Evolutionary conservation across 1,140 invertebrate genomes (phyloP).

Genomic region (Aphis craccivora): DNA sequence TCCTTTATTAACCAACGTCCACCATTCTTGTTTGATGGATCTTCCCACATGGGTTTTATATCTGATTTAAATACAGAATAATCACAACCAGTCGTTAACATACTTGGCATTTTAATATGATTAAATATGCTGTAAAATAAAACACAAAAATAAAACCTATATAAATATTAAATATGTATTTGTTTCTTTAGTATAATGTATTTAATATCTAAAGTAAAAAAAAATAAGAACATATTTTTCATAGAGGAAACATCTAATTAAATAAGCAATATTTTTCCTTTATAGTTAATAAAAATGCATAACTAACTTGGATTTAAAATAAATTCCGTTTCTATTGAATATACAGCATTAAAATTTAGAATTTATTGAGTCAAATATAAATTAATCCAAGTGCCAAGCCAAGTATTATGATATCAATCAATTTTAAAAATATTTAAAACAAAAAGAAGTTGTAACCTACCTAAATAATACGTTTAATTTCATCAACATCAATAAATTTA

Average conservation of each 20-base stretch:
- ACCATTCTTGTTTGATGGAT: slow-evolving; percentile 86
- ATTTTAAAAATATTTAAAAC: too few species aligned
- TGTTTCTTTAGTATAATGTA: background rate
- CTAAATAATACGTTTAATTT: too few species aligned
- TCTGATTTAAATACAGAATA: slow-evolving; percentile 97
- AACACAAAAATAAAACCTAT: background rate
- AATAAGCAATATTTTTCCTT: background rate
- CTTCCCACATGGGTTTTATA: slow-evolving; percentile 98
- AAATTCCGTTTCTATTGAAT: background rate
- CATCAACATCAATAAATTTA: too few species aligned
- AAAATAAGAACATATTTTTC: background rate
- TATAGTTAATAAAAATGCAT: background rate
- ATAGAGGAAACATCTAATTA: background rate
- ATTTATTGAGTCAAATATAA: too few species aligned
- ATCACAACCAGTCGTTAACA: slow-evolving; percentile 87
- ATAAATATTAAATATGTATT: background rate
- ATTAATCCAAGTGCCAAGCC: too few species aligned
- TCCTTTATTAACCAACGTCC: slow-evolving; percentile 94
- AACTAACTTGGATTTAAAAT: background rate
- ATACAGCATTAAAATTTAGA: too few species aligned
- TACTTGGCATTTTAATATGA: slow-evolving; percentile 92
- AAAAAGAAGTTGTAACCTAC: too few species aligned
- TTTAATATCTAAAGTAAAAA: background rate
- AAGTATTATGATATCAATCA: too few species aligned
- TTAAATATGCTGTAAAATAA: slow-evolving; percentile 80